phyloP scores from a whole-genome alignment of 2,888 invertebrate species.

The Bimastos eiseni region DNA sequence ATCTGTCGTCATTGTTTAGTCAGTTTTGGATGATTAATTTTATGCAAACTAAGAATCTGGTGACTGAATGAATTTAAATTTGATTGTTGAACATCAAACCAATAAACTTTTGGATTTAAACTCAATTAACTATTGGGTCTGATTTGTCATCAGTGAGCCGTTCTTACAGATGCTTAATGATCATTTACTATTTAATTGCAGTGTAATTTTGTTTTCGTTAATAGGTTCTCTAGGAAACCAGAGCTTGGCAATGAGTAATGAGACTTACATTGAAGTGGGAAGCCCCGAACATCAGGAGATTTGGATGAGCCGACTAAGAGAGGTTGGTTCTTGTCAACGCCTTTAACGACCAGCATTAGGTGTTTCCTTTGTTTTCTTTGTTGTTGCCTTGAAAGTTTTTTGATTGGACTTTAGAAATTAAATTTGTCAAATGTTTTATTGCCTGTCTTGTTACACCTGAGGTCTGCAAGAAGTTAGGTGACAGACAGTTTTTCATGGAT shows the following conservation, averaged over 20 bases:
- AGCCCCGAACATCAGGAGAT: conserved; percentile 53
- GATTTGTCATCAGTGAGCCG: neutral
- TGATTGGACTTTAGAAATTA: too few relatives aligned
- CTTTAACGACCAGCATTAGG: too few relatives aligned
- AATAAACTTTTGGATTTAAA: neutral
- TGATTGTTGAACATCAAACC: neutral
- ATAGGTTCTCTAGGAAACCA: conserved; percentile 21
- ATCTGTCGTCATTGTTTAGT: neutral
- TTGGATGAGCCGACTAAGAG: conserved; percentile 53
- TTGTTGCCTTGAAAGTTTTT: neutral
- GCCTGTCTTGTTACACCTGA: too few relatives aligned
- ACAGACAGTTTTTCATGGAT: neutral
- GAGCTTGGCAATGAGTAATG: conserved; percentile 19
- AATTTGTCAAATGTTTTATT: too few relatives aligned
- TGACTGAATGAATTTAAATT: too few relatives aligned
- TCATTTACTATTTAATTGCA: neutral
- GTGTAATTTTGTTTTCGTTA: neutral
- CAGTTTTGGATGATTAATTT: neutral
- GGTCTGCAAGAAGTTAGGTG: too few relatives aligned
- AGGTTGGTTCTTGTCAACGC: conserved; percentile 46
- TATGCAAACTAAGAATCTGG: too few relatives aligned
- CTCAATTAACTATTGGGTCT: neutral
- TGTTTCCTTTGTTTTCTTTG: neutral
- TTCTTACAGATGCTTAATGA: neutral
- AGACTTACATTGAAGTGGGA: conserved; percentile 46